phyloP scores from a whole-genome alignment of 2,113 vertebrate genomes.

The Dolichotis patagonum region DNA sequence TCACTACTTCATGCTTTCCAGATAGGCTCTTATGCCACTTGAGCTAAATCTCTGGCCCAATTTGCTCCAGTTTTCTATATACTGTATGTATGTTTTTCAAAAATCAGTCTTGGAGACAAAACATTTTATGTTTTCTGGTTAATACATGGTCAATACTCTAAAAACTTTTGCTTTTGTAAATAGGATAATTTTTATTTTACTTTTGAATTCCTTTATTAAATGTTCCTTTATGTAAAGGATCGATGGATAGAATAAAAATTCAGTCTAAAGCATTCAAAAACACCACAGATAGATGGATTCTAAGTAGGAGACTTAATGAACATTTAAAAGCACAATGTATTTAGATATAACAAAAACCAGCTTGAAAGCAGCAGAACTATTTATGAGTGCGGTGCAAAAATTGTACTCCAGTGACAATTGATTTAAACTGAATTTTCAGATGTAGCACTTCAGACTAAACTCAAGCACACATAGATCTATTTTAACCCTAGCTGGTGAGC shows the following conservation, averaged over 20 bases:
- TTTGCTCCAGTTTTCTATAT: neutral
- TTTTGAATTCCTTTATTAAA: neutral
- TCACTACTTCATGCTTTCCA: too few relatives aligned
- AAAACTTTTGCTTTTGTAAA: neutral
- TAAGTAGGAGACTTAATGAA: neutral
- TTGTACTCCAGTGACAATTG: neutral
- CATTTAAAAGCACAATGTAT: neutral
- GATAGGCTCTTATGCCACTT: too few relatives aligned
- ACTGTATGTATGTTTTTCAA: neutral
- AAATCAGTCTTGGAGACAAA: neutral
- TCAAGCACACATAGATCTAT: neutral
- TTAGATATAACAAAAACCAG: neutral
- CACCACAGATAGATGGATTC: neutral
- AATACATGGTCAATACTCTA: neutral
- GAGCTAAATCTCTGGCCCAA: neutral
- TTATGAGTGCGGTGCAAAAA: neutral
- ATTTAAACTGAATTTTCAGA: neutral
- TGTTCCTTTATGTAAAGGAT: neutral
- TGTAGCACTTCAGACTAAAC: neutral
- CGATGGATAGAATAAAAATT: neutral
- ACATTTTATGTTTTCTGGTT: neutral
- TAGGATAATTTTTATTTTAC: neutral
- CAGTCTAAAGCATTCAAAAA: neutral
- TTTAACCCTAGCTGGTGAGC: neutral
- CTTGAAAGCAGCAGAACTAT: neutral